Conservation (phyloP, 2,797 vertebrate species). For the Sebastolobus altivelis region DNA sequence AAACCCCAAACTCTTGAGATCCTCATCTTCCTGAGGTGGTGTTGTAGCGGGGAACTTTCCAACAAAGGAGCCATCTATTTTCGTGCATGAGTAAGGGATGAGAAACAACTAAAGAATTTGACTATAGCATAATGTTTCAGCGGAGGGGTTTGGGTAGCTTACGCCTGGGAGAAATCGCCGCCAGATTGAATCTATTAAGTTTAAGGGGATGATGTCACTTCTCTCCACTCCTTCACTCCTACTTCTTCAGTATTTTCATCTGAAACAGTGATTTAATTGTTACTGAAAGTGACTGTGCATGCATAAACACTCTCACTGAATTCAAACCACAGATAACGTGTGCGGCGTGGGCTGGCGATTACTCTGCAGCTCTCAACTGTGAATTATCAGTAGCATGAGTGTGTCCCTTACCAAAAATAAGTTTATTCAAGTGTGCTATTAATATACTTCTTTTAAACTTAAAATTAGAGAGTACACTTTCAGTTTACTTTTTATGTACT, state of each 20-base stretch:
- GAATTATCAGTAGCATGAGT: not conserved
- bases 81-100: constrained; percentile 40
- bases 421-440: too few species aligned
- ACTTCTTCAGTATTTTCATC: constrained; percentile 15
- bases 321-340: constrained; percentile 9
- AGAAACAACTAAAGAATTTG: constrained; percentile 52
- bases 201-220: constrained; percentile 73
- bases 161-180: constrained; percentile 42
- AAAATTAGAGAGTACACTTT: too few species aligned
- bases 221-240: constrained; percentile 29
- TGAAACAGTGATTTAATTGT: constrained; percentile 40
- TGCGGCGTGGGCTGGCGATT: not conserved
- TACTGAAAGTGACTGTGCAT: constrained; percentile 37
- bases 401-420: too few species aligned
- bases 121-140: constrained; percentile 61
- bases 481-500: too few species aligned
- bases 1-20: constrained; percentile 37
- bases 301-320: constrained; percentile 41
- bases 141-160: constrained; percentile 39
- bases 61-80: constrained; percentile 51
- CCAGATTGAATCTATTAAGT: constrained; percentile 77
- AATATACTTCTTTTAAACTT: too few species aligned
- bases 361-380: not conserved
- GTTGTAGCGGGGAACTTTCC: constrained; percentile 53
- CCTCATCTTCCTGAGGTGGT: constrained; percentile 40